Base-by-base conservation (phyloP, 2,797 vertebrate species). In the Prunella strophiata region DNA sequence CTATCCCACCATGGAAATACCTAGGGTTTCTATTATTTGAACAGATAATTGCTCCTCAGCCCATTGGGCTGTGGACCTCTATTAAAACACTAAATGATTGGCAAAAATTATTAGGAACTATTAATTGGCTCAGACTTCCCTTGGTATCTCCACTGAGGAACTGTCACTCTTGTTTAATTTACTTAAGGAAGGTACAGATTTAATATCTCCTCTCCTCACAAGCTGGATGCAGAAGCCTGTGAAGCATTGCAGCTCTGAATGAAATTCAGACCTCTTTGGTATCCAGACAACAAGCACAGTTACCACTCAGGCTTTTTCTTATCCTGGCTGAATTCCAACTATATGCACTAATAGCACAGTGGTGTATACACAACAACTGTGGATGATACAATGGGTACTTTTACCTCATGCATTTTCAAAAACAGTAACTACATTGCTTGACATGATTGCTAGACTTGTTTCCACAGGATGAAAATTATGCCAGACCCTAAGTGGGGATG, bases 221-320 rank as follows among this genome's bases (percentile, higher is more conserved):
- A 47, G 34, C 18, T 48, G 18, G 29, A 57, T n/a, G 29, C 29
- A 67, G 9, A 48, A 79, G 42, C 29, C 14, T 2, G 2, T 47
- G 34, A 57, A 48, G 43, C 43, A 22, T 7, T 48, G 22, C 34
- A 38, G 48, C 18, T n/a, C 13, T 36, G 34, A 36, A 58, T 36
- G 16, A 17, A 58, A 67, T n/a, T 79, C 29, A 50, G 17, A 34
- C 9, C 16, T 40, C 23, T 22, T 48, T 40, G 58, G 18, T n/a
- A 58, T 40, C 34, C 15, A 47, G 29, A 57, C 0, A 0, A 67
- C 11, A 42, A 40, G 14, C 23, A 48, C 17, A 66, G 4, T 29
- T n/a, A 57, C 23, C 29, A 29, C 34, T 6, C 15, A 40, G 12
- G 15, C 12, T 58, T 68, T 11, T 50, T 34, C 23, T 67, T 40